phyloP scores from a whole-genome alignment of 1,140 invertebrate species.

The Drosophila athabasca region DNA sequence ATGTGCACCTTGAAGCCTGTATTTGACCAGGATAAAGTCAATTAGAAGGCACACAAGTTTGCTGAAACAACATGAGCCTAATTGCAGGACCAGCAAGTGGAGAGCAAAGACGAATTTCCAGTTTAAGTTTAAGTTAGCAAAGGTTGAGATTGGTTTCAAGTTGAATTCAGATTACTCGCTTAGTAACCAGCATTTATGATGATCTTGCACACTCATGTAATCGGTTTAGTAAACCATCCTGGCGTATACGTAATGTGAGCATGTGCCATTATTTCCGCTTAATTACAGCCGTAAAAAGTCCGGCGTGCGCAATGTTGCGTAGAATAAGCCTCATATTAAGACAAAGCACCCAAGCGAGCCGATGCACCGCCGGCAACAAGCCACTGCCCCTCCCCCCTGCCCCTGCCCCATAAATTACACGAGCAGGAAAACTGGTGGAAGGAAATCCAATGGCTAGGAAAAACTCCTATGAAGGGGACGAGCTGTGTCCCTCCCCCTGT shows the following conservation, averaged over 20 bases:
- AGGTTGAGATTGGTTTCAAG: too few relatives aligned
- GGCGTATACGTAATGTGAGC: conserved; percentile 32
- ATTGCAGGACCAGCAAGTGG: too few relatives aligned
- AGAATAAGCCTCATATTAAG: conserved; percentile 70
- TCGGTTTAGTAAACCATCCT: conserved; percentile 1
- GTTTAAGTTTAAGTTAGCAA: too few relatives aligned
- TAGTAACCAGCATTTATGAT: not conserved
- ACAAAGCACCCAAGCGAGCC: conserved; percentile 64
- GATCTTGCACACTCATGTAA: conserved; percentile 4
- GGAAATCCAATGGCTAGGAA: conserved; percentile 28
- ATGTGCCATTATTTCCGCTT: conserved; percentile 53
- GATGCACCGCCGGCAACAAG: conserved; percentile 37
- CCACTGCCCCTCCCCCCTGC: conserved; percentile 3
- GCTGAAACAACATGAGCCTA: too few relatives aligned
- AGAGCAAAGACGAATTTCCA: too few relatives aligned
- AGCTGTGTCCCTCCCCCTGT: too few relatives aligned
- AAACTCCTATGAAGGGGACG: conserved; percentile 52
- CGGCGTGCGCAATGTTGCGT: conserved; percentile 55
- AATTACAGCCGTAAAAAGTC: conserved; percentile 65
- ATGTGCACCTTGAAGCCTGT: too few relatives aligned
- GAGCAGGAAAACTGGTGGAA: conserved; percentile 21
- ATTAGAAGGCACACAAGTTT: too few relatives aligned
- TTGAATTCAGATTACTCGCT: too few relatives aligned
- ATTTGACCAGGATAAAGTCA: too few relatives aligned
- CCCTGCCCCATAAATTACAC: conserved; percentile 55